Percentiles rank a stretch among this genome's conserved stretches.
These are phyloP conservation scores for Ochropacha duplaris DNA, from an alignment of 2,888 invertebrate genomes.

Conservation along the genomic window DNA sequence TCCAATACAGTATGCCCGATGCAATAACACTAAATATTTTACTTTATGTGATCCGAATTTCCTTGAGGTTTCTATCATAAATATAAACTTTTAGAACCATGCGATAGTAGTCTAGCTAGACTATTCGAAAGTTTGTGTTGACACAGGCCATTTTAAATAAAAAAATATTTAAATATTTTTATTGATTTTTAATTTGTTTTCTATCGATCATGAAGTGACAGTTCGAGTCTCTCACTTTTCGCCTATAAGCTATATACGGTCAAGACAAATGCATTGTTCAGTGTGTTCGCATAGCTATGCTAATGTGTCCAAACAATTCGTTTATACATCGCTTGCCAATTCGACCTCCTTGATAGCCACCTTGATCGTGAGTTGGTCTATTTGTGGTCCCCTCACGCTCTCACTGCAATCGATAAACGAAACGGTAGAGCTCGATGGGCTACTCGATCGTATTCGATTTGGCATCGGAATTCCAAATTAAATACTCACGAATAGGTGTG, in stretches of 20 bases:
- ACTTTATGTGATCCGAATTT: not conserved
- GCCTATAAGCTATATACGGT: not conserved
- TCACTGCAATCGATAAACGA: slow-evolving; percentile 35
- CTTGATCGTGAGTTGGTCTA: slow-evolving; percentile 47
- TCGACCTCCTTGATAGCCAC: slow-evolving; percentile 42
- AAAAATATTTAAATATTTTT: too few relatives aligned
- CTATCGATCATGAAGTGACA: too few relatives aligned
- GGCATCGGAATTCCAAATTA: slow-evolving; percentile 27
- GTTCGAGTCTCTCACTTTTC: not conserved
- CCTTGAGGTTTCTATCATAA: too few relatives aligned
- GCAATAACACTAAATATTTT: not conserved
- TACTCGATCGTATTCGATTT: slow-evolving; percentile 21
- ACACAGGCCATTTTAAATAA: too few relatives aligned
- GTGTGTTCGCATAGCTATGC: slow-evolving; percentile 5
- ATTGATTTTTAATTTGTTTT: too few relatives aligned
- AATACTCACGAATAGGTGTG: slow-evolving; percentile 29
- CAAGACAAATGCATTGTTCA: not conserved
- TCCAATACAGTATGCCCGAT: not conserved
- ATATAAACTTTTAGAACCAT: too few relatives aligned
- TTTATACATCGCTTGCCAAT: slow-evolving; percentile 36
- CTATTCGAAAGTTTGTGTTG: too few relatives aligned
- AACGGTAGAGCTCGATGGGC: slow-evolving; percentile 29
- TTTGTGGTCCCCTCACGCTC: slow-evolving; percentile 35
- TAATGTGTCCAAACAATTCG: slow-evolving; percentile 22
- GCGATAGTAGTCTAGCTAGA: too few relatives aligned